Conservation (phyloP, 2,113 vertebrate species). For the Danionella cerebrum region DNA sequence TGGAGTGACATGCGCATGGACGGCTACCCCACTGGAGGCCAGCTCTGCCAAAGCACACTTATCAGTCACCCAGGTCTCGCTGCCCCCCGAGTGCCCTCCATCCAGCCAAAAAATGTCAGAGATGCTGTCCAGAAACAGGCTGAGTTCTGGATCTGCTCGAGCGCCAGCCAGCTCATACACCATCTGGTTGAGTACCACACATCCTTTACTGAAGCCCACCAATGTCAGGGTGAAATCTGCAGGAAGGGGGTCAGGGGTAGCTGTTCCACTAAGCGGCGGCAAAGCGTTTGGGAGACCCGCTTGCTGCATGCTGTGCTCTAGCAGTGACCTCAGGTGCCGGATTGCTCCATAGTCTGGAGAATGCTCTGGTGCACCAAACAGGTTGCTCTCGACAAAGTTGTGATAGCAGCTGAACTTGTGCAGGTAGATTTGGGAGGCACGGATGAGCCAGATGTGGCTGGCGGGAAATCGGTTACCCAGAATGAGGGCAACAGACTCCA, state of each 20-base stretch:
- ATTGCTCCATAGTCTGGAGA: slow-evolving; percentile 72
- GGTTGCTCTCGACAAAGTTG: slow-evolving; percentile 90
- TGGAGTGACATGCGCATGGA: slow-evolving; percentile 88
- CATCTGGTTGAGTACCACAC: slow-evolving; percentile 95
- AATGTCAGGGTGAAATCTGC: slow-evolving; percentile 66
- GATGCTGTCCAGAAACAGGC: slow-evolving; percentile 70
- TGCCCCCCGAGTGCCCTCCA: slow-evolving; percentile 90
- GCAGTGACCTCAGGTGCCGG: slow-evolving; percentile 78
- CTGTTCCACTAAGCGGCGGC: slow-evolving; percentile 49
- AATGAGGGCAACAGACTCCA: slow-evolving; percentile 78
- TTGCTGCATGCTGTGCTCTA: slow-evolving; percentile 78
- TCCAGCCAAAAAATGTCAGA: slow-evolving; percentile 91
- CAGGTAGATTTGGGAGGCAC: slow-evolving; percentile 87
- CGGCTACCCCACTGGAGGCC: slow-evolving; percentile 69
- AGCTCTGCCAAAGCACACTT: slow-evolving; percentile 74
- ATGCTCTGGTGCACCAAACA: slow-evolving; percentile 93
- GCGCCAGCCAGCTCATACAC: slow-evolving; percentile 82
- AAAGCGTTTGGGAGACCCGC: slow-evolving; percentile 64
- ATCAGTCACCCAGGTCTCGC: slow-evolving; percentile 89
- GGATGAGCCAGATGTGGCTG: slow-evolving; percentile 83
- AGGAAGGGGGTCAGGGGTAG: slow-evolving; percentile 33
- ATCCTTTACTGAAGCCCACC: slow-evolving; percentile 97
- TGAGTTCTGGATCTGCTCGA: slow-evolving; percentile 68
- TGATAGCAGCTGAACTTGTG: slow-evolving; percentile 96
- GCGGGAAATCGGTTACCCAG: slow-evolving; percentile 77